Evolutionary conservation across 2,888 invertebrate species (phyloP).

Genomic region (Trissoscelio sp.): DNA sequence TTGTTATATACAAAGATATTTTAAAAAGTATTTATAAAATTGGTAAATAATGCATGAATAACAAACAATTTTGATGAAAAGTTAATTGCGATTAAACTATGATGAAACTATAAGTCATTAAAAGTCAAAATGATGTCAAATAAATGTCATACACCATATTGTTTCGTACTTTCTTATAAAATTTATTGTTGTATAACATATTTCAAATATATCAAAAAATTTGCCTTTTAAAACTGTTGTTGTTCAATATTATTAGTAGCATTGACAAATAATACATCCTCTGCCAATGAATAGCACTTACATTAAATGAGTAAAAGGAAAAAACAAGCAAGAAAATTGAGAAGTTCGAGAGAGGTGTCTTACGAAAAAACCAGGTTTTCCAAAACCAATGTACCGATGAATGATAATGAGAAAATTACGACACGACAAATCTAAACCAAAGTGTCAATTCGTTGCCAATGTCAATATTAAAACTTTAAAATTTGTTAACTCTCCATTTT

Average conservation of each 20-base stretch:
- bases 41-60: conserved; percentile 22
- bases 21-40: conserved; percentile 46
- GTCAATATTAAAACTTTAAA: conserved; percentile 8
- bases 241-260: conserved; percentile 58
- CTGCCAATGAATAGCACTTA: conserved; percentile 62
- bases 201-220: conserved; percentile 66
- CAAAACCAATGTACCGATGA: conserved; percentile 27
- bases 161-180: conserved; percentile 66
- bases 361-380: conserved; percentile 13
- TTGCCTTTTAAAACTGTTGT: conserved; percentile 61
- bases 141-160: conserved; percentile 53
- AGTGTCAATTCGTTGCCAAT: conserved; percentile 26
- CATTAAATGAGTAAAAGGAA: conserved; percentile 57
- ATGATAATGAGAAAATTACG: conserved; percentile 37
- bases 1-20: conserved; percentile 49
- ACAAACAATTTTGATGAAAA: conserved; percentile 10
- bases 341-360: conserved; percentile 26
- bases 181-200: conserved; percentile 69
- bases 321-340: conserved; percentile 59
- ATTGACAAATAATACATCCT: conserved; percentile 62
- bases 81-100: not conserved
- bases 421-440: conserved; percentile 30
- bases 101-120: conserved; percentile 18
- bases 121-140: conserved; percentile 49
- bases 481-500: conserved; percentile 1